Percentiles rank a stretch among this genome's conserved stretches.
phyloP scores from a whole-genome alignment of 2,113 vertebrate genomes.

The Maccullochella peelii region DNA sequence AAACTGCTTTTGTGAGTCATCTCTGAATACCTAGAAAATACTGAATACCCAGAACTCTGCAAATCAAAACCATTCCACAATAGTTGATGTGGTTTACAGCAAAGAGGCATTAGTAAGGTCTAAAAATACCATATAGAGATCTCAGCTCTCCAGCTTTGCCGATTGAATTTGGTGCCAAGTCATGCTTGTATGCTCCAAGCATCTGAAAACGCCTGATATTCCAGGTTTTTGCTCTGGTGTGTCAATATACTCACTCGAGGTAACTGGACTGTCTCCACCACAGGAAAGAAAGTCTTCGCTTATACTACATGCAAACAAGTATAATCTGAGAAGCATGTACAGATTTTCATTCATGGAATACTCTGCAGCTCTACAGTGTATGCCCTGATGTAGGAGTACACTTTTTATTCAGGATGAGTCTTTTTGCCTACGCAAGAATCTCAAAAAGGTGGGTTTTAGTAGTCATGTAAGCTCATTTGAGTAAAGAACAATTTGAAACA shows the following conservation, averaged over 20 bases:
- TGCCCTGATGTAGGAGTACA: neutral
- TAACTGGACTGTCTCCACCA: no score
- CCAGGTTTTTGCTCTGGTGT: neutral
- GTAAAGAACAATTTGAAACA: neutral
- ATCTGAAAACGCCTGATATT: constrained; percentile 7
- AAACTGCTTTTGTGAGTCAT: constrained; percentile 22
- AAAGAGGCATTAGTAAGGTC: constrained; percentile 22
- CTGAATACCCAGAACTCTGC: neutral
- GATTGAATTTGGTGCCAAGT: constrained; percentile 16
- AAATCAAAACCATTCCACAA: constrained; percentile 3
- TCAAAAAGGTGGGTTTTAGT: constrained; percentile 1
- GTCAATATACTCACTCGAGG: neutral
- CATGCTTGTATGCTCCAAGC: neutral
- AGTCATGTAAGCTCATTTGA: constrained; percentile 8
- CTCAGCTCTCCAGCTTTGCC: constrained; percentile 13
- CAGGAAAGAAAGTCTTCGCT: neutral
- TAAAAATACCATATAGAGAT: constrained; percentile 35
- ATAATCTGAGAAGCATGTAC: neutral
- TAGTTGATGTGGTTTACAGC: constrained; percentile 9
- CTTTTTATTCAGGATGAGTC: neutral
- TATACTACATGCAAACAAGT: neutral
- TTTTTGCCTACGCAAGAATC: neutral
- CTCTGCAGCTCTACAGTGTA: neutral
- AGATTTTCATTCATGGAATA: constrained; percentile 15
- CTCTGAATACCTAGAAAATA: neutral